Evolutionary conservation across 1,140 invertebrate species (phyloP).

Genomic region (Plectrocnemia conspersa): DNA sequence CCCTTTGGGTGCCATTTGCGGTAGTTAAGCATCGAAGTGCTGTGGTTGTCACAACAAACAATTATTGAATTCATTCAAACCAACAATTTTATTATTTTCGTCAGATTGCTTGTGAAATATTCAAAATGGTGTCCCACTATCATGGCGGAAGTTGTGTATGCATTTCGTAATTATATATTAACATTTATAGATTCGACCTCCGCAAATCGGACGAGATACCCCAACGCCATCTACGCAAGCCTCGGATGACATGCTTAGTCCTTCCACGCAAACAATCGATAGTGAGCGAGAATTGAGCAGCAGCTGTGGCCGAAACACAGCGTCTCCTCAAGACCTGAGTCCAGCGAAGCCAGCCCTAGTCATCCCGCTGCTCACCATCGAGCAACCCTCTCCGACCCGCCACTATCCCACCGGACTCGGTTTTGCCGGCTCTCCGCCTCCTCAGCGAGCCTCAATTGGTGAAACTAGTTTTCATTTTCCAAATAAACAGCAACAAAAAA

Average conservation of each 20-base stretch:
- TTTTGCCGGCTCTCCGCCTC: slow-evolving; percentile 58
- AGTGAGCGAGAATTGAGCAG: slow-evolving; percentile 48
- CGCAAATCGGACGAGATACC: slow-evolving; percentile 44
- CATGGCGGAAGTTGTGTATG: too few species aligned
- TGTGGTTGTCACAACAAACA: too few species aligned
- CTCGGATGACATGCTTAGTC: slow-evolving; percentile 49
- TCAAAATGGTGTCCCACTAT: too few species aligned
- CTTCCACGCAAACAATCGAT: slow-evolving; percentile 48
- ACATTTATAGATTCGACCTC: slow-evolving; percentile 50
- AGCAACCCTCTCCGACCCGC: slow-evolving; percentile 57
- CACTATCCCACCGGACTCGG: slow-evolving; percentile 40
- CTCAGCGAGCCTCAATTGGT: slow-evolving; percentile 49
- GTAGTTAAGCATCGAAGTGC: too few species aligned
- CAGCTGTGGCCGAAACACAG: slow-evolving; percentile 37
- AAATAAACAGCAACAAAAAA: slow-evolving; percentile 38
- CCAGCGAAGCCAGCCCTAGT: slow-evolving; percentile 46
- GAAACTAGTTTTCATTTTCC: slow-evolving; percentile 45
- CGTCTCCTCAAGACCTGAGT: slow-evolving; percentile 35
- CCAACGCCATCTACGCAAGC: slow-evolving; percentile 47
- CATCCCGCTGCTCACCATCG: slow-evolving; percentile 60
- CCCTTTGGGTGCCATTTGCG: too few species aligned
- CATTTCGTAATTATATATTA: too few species aligned
- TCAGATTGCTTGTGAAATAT: too few species aligned
- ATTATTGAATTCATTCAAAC: neutral
- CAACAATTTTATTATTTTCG: too few species aligned